Base-by-base conservation (phyloP, 2,113 vertebrate genomes). In the Abramis brama region DNA sequence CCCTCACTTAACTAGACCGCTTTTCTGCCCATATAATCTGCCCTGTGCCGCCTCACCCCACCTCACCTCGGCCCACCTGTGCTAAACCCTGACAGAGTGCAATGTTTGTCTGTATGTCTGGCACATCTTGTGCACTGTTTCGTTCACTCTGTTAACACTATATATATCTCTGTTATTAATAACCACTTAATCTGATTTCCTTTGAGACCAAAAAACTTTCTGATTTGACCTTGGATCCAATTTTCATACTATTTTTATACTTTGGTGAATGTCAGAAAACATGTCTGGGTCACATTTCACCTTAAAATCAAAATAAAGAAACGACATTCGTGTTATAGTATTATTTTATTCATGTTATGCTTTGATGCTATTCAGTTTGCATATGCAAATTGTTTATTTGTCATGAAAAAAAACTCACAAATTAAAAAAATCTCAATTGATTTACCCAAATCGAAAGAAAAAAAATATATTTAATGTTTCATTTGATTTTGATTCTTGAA, bases 91-190 rank as follows among this genome's bases (percentile, higher is more conserved):
- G 59, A 62, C 33, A n/a, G 77, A 81, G 82, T 60, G n/a, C 52
- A 57, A 77, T 83, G 79, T 83, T 90, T 78, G 80, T 85, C 70
- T 87, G 70, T 86, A 25, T 87, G 79, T 89, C 55, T 81, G 39
- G 36, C 50, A 25, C 82, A 66, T 71, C 45, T 64, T 77, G 62
- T 86, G 71, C 68, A 70, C 27, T 74, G 74, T 55, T 73, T 19
- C 81, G 59, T 77, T 50, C 50, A 76, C 17, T 30, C 80, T 33
- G 36, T 80, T 30, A 78, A 59, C 50, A 11, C 52, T 13, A 19
- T 23, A 78, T 57, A 13, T 43, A 11, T 39, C 19, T 79, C 59
- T 79, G 30, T 23, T 43, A 43, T 33, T 57, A 23, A 78, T 36
- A 78, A 36, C 50, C 27, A 57, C 36, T 23, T 71, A 5, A 70